phyloP scores from a whole-genome alignment of 92 coral and sea anemone species.

The Umimayanthus chanpuru region DNA sequence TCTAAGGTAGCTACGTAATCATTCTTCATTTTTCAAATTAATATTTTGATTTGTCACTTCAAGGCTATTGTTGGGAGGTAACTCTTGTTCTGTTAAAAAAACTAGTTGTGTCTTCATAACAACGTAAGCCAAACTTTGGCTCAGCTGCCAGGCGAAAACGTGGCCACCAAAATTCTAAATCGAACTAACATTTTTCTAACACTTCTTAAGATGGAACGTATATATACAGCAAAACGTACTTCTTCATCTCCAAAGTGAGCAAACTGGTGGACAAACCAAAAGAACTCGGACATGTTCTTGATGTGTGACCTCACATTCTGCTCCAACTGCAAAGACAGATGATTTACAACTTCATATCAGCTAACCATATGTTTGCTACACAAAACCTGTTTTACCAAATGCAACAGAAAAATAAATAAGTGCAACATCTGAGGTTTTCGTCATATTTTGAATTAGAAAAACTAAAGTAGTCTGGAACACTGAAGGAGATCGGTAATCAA shows the following conservation, averaged over 20 bases:
- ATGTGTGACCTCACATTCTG: conserved; percentile 79
- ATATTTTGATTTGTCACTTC: too few species aligned
- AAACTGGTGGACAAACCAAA: conserved; percentile 93
- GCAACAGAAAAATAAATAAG: background rate
- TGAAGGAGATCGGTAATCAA: background rate
- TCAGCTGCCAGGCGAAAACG: background rate
- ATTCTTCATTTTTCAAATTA: too few species aligned
- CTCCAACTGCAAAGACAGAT: conserved; percentile 67
- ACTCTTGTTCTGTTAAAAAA: too few species aligned
- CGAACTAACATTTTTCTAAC: too few species aligned
- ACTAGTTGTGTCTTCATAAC: too few species aligned
- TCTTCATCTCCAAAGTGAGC: conserved; percentile 90
- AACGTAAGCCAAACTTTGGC: too few species aligned
- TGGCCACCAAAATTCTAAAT: background rate
- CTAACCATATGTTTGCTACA: background rate
- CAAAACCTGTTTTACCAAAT: background rate
- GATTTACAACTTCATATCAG: background rate
- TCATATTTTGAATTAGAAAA: background rate
- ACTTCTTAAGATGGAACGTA: background rate
- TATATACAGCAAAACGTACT: conserved; percentile 44
- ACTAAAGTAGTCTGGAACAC: background rate
- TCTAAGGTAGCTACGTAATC: too few species aligned
- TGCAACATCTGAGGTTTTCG: background rate
- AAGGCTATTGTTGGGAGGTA: too few species aligned
- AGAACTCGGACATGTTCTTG: conserved; percentile 93